A percentile compares a stretch with the other conserved stretches of the same genome.
Conservation (phyloP, 2,888 invertebrate genomes). For the Monopis laevigella region DNA sequence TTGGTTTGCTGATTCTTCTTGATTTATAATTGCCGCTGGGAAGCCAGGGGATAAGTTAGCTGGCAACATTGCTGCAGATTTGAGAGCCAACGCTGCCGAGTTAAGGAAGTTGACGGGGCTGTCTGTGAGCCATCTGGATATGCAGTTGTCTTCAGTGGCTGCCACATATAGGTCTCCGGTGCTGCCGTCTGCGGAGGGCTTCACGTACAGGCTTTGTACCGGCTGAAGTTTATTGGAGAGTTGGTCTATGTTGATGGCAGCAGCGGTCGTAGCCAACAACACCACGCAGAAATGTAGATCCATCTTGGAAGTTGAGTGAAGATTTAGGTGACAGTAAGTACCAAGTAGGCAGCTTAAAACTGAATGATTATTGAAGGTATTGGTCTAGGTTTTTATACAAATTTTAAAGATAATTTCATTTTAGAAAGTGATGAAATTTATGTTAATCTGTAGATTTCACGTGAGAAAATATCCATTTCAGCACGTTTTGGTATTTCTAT, state of each 20-base stretch:
- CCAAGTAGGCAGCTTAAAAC: too few species aligned
- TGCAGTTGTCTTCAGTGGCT: slow-evolving; percentile 50
- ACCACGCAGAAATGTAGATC: too few species aligned
- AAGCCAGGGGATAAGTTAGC: background rate
- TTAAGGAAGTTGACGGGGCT: slow-evolving; percentile 43
- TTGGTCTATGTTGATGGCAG: background rate
- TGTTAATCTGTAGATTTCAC: too few species aligned
- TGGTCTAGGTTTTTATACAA: too few species aligned
- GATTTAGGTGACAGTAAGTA: too few species aligned
- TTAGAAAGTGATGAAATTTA: too few species aligned
- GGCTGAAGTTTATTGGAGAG: slow-evolving; percentile 32
- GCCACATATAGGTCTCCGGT: slow-evolving; percentile 58
- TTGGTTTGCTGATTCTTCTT: slow-evolving; percentile 28
- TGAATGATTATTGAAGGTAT: too few species aligned
- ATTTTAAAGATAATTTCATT: too few species aligned
- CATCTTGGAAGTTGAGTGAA: too few species aligned
- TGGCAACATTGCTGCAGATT: slow-evolving; percentile 22
- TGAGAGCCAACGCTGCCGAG: slow-evolving; percentile 26
- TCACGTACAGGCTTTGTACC: slow-evolving; percentile 51
- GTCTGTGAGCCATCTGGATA: slow-evolving; percentile 50
- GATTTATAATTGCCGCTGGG: background rate
- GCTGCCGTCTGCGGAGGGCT: slow-evolving; percentile 47
- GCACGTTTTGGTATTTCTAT: too few species aligned
- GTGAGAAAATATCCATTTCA: too few species aligned
- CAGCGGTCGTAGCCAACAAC: background rate